Percentiles rank a stretch among this genome's conserved stretches.
Evolutionary conservation across 2,797 vertebrate genomes (phyloP).

Genomic region (Clamator glandarius): DNA sequence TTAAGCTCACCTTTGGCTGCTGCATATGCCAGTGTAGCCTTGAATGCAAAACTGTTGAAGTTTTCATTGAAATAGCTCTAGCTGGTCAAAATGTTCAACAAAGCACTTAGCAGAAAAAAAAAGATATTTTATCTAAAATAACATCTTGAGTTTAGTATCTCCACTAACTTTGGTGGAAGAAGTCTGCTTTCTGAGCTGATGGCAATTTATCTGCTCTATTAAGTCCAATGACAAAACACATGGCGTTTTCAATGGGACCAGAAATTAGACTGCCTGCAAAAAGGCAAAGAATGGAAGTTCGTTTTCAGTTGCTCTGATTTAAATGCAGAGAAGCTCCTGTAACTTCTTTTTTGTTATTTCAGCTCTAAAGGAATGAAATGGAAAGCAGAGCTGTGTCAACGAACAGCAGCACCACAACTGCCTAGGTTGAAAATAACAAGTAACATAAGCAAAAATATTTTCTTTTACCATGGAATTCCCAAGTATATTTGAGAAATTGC

Average conservation of each 20-base stretch:
- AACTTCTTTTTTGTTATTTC: constrained; percentile 13
- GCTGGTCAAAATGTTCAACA: neutral
- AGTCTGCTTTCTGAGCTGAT: neutral
- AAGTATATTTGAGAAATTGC: neutral
- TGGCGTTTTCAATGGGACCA: neutral
- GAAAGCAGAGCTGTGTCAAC: neutral
- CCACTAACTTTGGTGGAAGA: neutral
- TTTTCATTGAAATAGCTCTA: neutral
- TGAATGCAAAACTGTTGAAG: neutral
- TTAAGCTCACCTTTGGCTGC: neutral
- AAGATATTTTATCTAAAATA: neutral
- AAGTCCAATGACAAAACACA: neutral
- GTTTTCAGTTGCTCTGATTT: constrained; percentile 14
- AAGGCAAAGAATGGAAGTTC: neutral
- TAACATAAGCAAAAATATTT: neutral
- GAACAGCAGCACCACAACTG: neutral
- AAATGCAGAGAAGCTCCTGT: constrained; percentile 28
- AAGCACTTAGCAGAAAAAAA: neutral
- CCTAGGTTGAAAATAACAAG: neutral
- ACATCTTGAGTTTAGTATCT: neutral
- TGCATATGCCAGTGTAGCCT: neutral
- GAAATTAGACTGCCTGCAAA: constrained; percentile 8
- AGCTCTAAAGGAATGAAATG: neutral
- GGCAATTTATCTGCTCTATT: constrained; percentile 46
- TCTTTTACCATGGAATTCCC: neutral